Percentiles rank a stretch among this genome's conserved stretches.
phyloP scores from a whole-genome alignment of 2,888 invertebrate genomes.

The Exocentrus adspersus region DNA sequence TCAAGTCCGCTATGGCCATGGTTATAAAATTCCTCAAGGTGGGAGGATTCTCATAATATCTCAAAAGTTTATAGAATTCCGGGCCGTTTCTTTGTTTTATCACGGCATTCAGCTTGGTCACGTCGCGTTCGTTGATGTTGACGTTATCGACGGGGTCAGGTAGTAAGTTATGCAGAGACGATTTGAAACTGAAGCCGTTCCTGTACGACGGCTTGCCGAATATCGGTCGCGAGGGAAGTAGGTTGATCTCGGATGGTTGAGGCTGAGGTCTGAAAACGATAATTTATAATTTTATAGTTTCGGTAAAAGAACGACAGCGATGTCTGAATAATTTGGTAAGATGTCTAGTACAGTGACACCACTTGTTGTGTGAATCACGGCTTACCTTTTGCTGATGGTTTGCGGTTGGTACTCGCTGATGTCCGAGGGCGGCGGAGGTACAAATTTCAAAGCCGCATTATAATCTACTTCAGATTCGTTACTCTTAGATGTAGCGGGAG shows the following conservation, averaged over 20 bases:
- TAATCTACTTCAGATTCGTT: not conserved
- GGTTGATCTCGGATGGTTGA: not conserved
- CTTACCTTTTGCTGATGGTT: not conserved
- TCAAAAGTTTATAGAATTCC: conserved; percentile 37
- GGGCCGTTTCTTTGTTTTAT: conserved; percentile 33
- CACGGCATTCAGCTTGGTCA: conserved; percentile 35
- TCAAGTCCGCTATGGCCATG: conserved; percentile 45
- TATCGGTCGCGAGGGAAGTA: conserved; percentile 35
- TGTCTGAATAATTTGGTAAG: too few species aligned
- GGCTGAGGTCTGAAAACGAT: not conserved
- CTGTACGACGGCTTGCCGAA: conserved; percentile 39
- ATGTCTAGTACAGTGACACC: too few species aligned
- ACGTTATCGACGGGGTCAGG: conserved; percentile 27
- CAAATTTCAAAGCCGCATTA: not conserved
- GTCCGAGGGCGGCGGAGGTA: not conserved
- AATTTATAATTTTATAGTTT: too few species aligned
- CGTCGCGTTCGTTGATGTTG: conserved; percentile 42
- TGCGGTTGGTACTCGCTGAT: conserved; percentile 18
- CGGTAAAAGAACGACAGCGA: too few species aligned
- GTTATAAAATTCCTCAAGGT: conserved; percentile 47
- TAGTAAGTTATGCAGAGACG: conserved; percentile 44
- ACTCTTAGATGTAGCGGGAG: not conserved
- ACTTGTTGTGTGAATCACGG: too few species aligned
- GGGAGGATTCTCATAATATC: conserved; percentile 37
- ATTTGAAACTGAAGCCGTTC: conserved; percentile 35